Percentiles rank a stretch among this genome's conserved stretches.
Conservation (phyloP, 2,797 vertebrate genomes). For the Pipistrellus kuhlii region DNA sequence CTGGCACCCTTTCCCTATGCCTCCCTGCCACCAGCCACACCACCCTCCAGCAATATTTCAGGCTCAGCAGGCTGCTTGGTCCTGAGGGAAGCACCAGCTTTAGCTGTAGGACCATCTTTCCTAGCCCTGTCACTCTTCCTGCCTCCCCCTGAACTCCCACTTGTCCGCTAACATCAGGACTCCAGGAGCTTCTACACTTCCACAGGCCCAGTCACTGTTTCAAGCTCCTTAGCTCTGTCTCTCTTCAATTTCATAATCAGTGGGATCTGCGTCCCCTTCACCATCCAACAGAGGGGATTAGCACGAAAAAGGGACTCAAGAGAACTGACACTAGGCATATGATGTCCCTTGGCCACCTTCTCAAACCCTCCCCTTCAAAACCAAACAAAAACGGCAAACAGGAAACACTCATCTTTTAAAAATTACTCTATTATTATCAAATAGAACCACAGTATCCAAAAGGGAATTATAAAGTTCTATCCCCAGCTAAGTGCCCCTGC, state of each 20-base stretch:
- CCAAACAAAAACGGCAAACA: slow-evolving; percentile 83
- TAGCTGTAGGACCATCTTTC: background rate
- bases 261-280: background rate
- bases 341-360: background rate
- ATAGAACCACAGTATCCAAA: slow-evolving; percentile 85
- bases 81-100: background rate
- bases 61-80: background rate
- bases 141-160: background rate
- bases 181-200: background rate
- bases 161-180: accelerated
- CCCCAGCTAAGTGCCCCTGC: slow-evolving; percentile 72
- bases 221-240: background rate
- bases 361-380: slow-evolving; percentile 69
- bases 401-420: slow-evolving; percentile 84
- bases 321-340: background rate
- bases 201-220: background rate
- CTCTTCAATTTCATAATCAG: background rate
- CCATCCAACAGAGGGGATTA: background rate
- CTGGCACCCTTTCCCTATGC: background rate
- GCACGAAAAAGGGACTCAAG: background rate
- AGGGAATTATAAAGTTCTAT: slow-evolving; percentile 82
- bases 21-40: accelerated
- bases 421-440: slow-evolving; percentile 86
- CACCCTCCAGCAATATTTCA: background rate
- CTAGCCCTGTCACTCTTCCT: background rate